Evolutionary conservation across 2,113 vertebrate genomes (phyloP).

Genomic region (Hyperopisus bebe): DNA sequence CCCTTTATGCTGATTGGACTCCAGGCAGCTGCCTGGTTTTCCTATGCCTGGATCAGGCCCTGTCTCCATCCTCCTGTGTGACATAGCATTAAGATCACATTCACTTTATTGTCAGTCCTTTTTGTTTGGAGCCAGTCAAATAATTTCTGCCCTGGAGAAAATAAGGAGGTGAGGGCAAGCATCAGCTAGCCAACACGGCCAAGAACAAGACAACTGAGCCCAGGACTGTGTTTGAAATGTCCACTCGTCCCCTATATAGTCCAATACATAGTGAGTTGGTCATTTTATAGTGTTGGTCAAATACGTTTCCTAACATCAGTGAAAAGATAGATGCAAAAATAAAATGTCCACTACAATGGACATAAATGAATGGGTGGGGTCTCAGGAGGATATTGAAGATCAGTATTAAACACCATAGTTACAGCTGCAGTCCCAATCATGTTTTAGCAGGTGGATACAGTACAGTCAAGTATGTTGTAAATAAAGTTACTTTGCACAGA

Average conservation of each 20-base stretch:
- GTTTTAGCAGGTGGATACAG: neutral
- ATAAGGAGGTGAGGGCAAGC: neutral
- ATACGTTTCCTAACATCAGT: too few relatives aligned
- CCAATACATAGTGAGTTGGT: neutral
- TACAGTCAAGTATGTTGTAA: neutral
- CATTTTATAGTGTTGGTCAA: neutral
- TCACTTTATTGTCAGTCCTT: neutral
- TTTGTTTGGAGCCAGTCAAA: neutral
- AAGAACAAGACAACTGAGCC: neutral
- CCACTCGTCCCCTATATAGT: neutral
- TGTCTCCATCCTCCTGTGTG: neutral
- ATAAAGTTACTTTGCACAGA: neutral
- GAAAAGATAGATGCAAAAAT: too few relatives aligned
- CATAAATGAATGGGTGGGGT: too few relatives aligned
- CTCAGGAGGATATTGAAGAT: too few relatives aligned
- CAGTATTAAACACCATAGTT: neutral
- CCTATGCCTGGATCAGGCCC: neutral
- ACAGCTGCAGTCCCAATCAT: neutral
- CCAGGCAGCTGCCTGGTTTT: neutral
- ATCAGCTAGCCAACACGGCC: neutral
- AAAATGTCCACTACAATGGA: too few relatives aligned
- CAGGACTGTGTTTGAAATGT: neutral
- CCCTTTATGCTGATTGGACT: neutral
- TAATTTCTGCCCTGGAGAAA: neutral
- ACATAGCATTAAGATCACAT: neutral